phyloP scores from a whole-genome alignment of 1,140 invertebrate species.

The Plodia interpunctella region DNA sequence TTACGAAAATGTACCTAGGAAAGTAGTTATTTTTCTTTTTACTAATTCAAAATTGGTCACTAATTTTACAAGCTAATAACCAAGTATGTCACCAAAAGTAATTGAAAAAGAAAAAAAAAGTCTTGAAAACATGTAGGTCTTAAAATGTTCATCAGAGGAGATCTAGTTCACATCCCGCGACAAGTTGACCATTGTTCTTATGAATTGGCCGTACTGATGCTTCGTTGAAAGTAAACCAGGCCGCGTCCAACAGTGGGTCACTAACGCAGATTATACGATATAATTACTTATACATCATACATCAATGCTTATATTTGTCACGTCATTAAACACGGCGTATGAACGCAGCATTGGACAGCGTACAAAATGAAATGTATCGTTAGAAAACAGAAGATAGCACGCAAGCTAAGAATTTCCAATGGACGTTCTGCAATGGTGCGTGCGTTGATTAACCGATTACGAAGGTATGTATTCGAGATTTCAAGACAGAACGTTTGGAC shows the following conservation, averaged over 20 bases:
- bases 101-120: too few species aligned
- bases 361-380: slow-evolving; percentile 4
- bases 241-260: slow-evolving; percentile 36
- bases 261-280: slow-evolving; percentile 21
- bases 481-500: slow-evolving; percentile 16
- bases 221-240: slow-evolving; percentile 35
- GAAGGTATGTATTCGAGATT: slow-evolving; percentile 31
- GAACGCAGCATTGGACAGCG: not conserved
- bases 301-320: slow-evolving; percentile 14
- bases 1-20: too few species aligned
- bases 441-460: slow-evolving; percentile 22
- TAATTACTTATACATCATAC: slow-evolving; percentile 15
- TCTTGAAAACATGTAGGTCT: slow-evolving; percentile 3
- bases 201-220: slow-evolving; percentile 7
- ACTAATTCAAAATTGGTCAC: too few species aligned
- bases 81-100: too few species aligned
- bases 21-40: too few species aligned
- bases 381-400: slow-evolving; percentile 33
- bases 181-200: slow-evolving; percentile 25
- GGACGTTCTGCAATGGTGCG: slow-evolving; percentile 40
- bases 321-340: slow-evolving; percentile 2
- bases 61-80: too few species aligned
- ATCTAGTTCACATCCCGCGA: slow-evolving; percentile 17
- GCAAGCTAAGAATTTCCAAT: slow-evolving; percentile 55
- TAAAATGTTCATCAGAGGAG: not conserved